Evolutionary conservation across 2,797 vertebrate genomes (phyloP), one percentile per base, ranked within the genome.

Genomic region (Aphelocoma californica): DNA sequence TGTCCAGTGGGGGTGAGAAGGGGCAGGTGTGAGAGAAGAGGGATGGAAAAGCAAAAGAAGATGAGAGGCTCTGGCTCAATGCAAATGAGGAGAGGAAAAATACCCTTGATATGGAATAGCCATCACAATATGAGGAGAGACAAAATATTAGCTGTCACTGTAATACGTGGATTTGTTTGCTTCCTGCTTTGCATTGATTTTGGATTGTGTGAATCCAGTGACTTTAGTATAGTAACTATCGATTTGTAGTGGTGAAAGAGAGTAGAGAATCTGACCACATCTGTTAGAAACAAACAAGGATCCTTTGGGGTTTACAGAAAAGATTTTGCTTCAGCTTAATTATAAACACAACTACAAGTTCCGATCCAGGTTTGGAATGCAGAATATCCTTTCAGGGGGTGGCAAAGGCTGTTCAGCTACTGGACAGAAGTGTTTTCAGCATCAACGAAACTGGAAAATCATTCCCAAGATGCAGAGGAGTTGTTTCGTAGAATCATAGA

Each of bases 141-240:
- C 12, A 91, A 89, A 92, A 74, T 45, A 42, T 20, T 85, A 26
- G 60, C 32, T 93, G 20, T 18, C 74, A 28, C 64, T 54, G 65
- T 80, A 81, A 82, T 14, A 14, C 0, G 3, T 1, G 1, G 18
- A 25, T 80, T 61, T 75, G 50, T 69, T 79, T 95, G 23, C 40
- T 65, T 75, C 88, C 58, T 72, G n/a, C 23, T 92, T 92, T 88
- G 44, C 53, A 75, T 86, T 94, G 92, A 83, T 94, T 88, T 93
- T 44, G 47, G 54, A 60, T 14, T 1, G 1, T 65, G 65, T 45
- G 62, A 72, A 66, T 56, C 83, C 75, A 51, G 51, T n/a, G 62
- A 69, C 40, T 83, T 96, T 66, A 93, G 56, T 66, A 38, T 0
- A 81, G 34, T 72, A 75, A 56, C 58, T 72, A 93, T 90, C 81